These are phyloP conservation scores for Eclectus roratus DNA, from an alignment of 2,113 vertebrate genomes.

Conservation along the genomic window DNA sequence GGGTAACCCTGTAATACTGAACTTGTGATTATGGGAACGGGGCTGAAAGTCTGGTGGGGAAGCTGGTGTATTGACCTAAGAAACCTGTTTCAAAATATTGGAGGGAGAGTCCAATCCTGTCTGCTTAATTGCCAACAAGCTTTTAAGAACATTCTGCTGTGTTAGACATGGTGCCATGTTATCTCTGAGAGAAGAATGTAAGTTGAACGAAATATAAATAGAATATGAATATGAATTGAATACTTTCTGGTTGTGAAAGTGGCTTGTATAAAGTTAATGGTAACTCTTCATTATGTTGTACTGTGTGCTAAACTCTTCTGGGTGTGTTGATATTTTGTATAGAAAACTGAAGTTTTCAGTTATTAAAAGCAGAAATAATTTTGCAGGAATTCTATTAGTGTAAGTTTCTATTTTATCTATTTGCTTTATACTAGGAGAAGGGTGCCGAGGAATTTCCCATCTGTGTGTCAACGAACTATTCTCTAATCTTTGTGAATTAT, in stretches of 20 bases:
- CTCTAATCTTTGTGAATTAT: slow-evolving; percentile 17
- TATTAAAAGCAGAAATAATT: neutral
- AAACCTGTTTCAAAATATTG: neutral
- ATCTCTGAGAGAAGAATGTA: neutral
- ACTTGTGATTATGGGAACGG: neutral
- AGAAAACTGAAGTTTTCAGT: neutral
- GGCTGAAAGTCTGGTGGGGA: neutral
- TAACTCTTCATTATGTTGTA: neutral
- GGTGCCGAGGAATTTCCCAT: neutral
- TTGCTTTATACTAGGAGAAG: neutral
- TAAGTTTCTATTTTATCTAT: neutral
- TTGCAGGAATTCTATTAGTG: neutral
- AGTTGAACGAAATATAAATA: neutral
- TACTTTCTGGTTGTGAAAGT: neutral
- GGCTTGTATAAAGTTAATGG: neutral
- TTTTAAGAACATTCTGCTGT: neutral
- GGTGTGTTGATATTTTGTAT: neutral
- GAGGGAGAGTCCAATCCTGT: neutral
- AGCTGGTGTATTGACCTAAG: neutral
- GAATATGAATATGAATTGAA: neutral
- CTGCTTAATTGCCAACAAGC: neutral
- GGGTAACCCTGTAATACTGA: neutral
- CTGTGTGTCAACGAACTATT: slow-evolving; percentile 10
- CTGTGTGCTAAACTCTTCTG: neutral
- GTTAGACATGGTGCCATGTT: neutral